These are phyloP conservation scores for Macaria notata DNA, from an alignment of 2,888 invertebrate genomes.

Conservation along the genomic window DNA sequence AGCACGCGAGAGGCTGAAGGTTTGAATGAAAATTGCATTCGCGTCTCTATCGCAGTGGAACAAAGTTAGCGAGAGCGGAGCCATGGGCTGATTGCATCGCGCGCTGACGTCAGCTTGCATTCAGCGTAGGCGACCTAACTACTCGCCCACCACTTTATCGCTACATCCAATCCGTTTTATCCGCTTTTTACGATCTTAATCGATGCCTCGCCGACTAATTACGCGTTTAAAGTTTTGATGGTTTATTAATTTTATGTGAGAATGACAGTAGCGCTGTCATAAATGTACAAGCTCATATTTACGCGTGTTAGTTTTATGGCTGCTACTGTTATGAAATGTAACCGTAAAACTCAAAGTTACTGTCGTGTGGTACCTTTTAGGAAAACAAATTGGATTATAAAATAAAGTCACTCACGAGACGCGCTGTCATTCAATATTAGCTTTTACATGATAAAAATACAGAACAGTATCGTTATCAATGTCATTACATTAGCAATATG, in stretches of 20 bases:
- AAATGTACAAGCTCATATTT: not conserved
- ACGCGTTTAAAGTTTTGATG: slow-evolving; percentile 2
- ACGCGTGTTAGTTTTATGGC: not conserved
- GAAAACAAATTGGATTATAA: too few species aligned
- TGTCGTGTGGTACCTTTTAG: too few species aligned
- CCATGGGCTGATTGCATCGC: slow-evolving; percentile 33
- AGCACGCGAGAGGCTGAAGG: slow-evolving; percentile 22
- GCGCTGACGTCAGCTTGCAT: slow-evolving; percentile 31
- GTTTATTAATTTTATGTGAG: not conserved
- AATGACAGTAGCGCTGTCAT: slow-evolving; percentile 4
- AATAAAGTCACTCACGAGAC: too few species aligned
- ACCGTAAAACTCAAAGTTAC: too few species aligned
- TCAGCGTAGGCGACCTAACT: slow-evolving; percentile 33
- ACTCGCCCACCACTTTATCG: slow-evolving; percentile 44
- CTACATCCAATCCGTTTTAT: slow-evolving; percentile 30
- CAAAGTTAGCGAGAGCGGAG: slow-evolving; percentile 29
- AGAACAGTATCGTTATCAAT: too few species aligned
- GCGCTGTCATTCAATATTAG: too few species aligned
- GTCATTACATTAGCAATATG: too few species aligned
- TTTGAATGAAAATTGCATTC: slow-evolving; percentile 23
- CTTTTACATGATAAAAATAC: too few species aligned
- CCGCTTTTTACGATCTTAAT: slow-evolving; percentile 24
- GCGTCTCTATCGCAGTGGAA: slow-evolving; percentile 37
- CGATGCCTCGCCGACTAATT: slow-evolving; percentile 8
- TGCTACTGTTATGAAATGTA: too few species aligned